Percentiles rank a stretch among this genome's conserved stretches.
Evolutionary conservation across 2,113 vertebrate genomes (phyloP).

Genomic region (Vidua chalybeata): DNA sequence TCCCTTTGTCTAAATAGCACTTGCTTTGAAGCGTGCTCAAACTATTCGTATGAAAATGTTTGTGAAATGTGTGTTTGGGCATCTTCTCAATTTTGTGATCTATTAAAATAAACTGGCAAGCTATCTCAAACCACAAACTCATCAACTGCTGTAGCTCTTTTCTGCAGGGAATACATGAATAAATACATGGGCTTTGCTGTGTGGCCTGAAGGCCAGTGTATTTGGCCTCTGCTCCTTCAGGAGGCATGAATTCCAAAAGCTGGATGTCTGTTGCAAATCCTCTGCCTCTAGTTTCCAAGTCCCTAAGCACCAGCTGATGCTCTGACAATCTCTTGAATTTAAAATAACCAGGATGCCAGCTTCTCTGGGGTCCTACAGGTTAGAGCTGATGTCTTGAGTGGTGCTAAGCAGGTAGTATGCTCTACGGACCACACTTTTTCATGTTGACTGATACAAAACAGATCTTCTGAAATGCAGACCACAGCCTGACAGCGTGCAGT

Average conservation of each 20-base stretch:
- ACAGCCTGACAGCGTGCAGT: neutral
- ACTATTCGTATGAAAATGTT: conserved; percentile 59
- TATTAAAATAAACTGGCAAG: conserved; percentile 68
- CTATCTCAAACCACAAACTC: conserved; percentile 61
- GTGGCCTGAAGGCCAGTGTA: conserved; percentile 45
- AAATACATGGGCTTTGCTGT: conserved; percentile 30
- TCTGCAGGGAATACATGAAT: conserved; percentile 51
- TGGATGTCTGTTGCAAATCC: conserved; percentile 6
- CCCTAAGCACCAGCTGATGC: neutral
- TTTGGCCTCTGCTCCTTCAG: conserved; percentile 44
- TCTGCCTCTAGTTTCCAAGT: conserved; percentile 1
- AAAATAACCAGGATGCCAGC: neutral
- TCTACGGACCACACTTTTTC: neutral
- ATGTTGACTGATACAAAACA: neutral
- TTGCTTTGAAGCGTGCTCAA: conserved; percentile 62
- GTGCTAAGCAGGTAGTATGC: neutral
- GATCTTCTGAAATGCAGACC: neutral
- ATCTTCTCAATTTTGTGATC: conserved; percentile 64
- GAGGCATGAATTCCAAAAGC: conserved; percentile 20
- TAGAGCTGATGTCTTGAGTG: neutral
- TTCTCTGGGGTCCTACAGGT: neutral
- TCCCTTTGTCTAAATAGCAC: conserved; percentile 64
- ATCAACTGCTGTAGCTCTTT: conserved; percentile 47
- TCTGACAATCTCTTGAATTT: conserved; percentile 10
- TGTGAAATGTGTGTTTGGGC: conserved; percentile 65